Evolutionary conservation across 2,797 vertebrate genomes (phyloP).

Genomic region (Artibeus lituratus): DNA sequence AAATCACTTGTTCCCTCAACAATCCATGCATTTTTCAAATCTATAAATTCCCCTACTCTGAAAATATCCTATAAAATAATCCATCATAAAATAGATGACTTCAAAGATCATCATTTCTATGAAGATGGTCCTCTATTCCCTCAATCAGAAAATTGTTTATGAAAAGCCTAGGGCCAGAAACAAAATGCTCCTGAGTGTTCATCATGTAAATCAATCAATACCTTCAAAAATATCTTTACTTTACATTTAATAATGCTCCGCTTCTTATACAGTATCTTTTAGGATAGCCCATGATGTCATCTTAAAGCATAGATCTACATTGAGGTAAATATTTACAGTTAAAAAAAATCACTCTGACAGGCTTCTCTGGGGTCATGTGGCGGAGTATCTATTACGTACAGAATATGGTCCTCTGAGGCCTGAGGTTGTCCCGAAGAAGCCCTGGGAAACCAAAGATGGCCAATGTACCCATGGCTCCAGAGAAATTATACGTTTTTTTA

Average conservation of each 20-base stretch:
- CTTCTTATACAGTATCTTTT: not conserved
- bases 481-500: not conserved
- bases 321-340: no score
- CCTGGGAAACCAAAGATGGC: no score
- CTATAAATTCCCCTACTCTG: not conserved
- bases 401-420: not conserved
- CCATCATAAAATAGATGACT: not conserved
- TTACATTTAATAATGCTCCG: not conserved
- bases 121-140: not conserved
- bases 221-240: not conserved
- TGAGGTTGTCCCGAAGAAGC: not conserved
- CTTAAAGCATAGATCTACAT: not conserved
- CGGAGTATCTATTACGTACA: no score
- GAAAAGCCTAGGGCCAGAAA: not conserved
- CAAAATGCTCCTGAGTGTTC: not conserved
- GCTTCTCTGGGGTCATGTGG: no score
- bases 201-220: not conserved
- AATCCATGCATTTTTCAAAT: not conserved
- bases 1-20: not conserved
- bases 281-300: not conserved
- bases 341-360: no score
- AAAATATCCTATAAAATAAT: conserved; percentile 22
- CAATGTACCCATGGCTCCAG: not conserved
- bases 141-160: conserved; percentile 36
- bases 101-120: not conserved